phyloP scores from a whole-genome alignment of 2,888 invertebrate species.

The Atherix ibis region DNA sequence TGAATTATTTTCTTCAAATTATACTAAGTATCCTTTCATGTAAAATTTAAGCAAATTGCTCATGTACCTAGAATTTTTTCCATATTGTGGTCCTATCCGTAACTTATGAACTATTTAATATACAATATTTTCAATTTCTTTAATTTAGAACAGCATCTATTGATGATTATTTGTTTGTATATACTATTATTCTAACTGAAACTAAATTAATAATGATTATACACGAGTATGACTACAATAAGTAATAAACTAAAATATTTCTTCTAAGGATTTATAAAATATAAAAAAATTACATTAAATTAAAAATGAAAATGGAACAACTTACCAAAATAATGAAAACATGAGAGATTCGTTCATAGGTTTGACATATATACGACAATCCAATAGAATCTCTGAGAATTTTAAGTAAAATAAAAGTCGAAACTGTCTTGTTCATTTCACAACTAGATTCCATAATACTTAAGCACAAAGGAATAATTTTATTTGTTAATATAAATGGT shows the following conservation, averaged over 20 bases:
- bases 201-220: not conserved
- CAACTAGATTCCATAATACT: constrained; percentile 99
- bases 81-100: no score
- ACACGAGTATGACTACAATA: not conserved
- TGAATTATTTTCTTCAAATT: no score
- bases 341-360: constrained; percentile 98
- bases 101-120: no score
- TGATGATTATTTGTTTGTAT: no score
- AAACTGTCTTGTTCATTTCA: constrained; percentile 98
- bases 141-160: no score
- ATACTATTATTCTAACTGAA: not conserved
- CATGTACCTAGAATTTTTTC: no score
- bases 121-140: no score
- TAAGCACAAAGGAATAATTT: constrained; percentile 96
- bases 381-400: constrained; percentile 97
- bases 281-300: not conserved
- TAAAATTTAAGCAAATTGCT: no score
- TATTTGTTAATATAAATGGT: constrained; percentile 93
- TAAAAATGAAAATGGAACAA: constrained; percentile 6
- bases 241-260: no score
- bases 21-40: no score
- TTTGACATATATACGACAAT: constrained; percentile 95
- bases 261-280: not conserved
- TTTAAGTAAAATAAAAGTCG: constrained; percentile 97
- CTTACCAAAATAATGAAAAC: constrained; percentile 93